Percentiles rank a stretch among this genome's conserved stretches.
These are phyloP conservation scores for Stichodactyla helianthus DNA, from an alignment of 64 coral and sea anemone genomes.

Conservation along the genomic window DNA sequence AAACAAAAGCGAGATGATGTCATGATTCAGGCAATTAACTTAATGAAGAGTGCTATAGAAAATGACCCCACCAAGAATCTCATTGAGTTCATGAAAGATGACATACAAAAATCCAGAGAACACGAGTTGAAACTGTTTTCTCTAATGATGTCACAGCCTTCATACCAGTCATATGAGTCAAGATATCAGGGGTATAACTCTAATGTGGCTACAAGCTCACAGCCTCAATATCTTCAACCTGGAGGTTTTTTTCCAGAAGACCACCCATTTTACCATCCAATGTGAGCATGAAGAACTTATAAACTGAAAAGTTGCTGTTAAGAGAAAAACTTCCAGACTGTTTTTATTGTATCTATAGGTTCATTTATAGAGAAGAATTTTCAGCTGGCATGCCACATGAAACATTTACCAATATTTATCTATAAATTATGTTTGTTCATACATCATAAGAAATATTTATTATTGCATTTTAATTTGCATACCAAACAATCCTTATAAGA, in stretches of 20 bases:
- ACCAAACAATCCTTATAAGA: neutral
- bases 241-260: neutral
- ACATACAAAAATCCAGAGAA: neutral
- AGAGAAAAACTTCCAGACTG: neutral
- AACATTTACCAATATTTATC: neutral
- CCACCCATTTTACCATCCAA: neutral
- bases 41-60: neutral
- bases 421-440: conserved; percentile 1
- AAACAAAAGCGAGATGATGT: neutral
- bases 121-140: neutral
- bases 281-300: neutral
- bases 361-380: neutral
- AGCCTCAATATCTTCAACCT: neutral
- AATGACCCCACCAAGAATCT: conserved; percentile 1
- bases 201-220: neutral
- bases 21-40: neutral
- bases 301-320: neutral
- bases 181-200: neutral
- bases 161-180: neutral
- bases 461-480: neutral
- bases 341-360: neutral
- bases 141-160: neutral
- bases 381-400: neutral
- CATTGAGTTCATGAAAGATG: neutral
- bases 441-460: neutral